Evolutionary conservation across 1,140 invertebrate species (phyloP).

Genomic region (Andrena cerasifolii): DNA sequence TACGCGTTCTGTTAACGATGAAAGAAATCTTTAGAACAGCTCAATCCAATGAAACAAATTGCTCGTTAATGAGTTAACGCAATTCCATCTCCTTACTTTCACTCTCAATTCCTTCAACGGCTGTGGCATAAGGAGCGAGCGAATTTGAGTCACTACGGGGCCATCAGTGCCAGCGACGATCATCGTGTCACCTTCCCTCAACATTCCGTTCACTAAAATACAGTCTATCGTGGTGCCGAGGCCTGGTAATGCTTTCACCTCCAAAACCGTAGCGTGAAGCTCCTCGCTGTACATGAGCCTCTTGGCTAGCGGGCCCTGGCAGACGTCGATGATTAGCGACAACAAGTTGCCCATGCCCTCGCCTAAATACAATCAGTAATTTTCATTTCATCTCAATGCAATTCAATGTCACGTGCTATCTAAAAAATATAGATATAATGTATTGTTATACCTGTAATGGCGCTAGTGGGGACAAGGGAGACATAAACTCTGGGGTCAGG

Average conservation of each 20-base stretch:
- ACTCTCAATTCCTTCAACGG: slow-evolving; percentile 98
- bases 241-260: slow-evolving; percentile 99
- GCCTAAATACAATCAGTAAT: slow-evolving; percentile 77
- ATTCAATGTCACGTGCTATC: neutral
- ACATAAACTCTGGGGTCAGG: slow-evolving; percentile 96
- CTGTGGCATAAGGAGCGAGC: slow-evolving; percentile 98
- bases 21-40: no score
- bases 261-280: slow-evolving; percentile 98
- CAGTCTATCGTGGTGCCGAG: slow-evolving; percentile 99
- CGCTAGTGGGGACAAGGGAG: slow-evolving; percentile 98
- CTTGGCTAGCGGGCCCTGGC: slow-evolving; percentile 95
- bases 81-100: slow-evolving; percentile 86
- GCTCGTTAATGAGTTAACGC: neutral
- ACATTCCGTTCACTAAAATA: slow-evolving; percentile 97
- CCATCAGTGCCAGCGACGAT: slow-evolving; percentile 98
- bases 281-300: slow-evolving; percentile 96
- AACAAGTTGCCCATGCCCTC: slow-evolving; percentile 99
- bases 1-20: slow-evolving; percentile 92
- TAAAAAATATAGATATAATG: neutral
- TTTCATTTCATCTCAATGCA: neutral
- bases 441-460: slow-evolving; percentile 88
- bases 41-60: neutral
- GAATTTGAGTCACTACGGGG: slow-evolving; percentile 98
- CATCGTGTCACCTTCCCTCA: slow-evolving; percentile 96
- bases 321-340: slow-evolving; percentile 95